A percentile compares a stretch with the other conserved stretches of the same genome.
These are phyloP conservation scores for Crossocerus cetratus DNA, from an alignment of 2,888 invertebrate genomes.

Conservation along the genomic window DNA sequence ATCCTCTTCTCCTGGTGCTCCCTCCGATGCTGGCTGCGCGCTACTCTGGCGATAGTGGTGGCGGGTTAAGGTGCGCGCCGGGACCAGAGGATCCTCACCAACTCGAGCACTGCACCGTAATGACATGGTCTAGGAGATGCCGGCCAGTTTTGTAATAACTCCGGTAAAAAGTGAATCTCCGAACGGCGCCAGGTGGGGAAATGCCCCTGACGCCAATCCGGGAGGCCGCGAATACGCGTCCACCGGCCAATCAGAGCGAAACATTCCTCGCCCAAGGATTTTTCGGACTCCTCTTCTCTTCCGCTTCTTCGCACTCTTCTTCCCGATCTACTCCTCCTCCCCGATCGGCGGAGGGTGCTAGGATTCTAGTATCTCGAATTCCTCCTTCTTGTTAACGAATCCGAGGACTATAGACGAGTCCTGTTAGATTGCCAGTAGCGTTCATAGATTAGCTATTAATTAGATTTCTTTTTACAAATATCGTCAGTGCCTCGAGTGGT, in stretches of 20 bases:
- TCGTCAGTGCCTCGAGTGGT: constrained; percentile 19
- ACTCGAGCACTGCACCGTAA: constrained; percentile 75
- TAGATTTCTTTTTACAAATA: constrained; percentile 19
- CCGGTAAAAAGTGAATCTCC: constrained; percentile 76
- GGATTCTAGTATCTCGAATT: too few species aligned
- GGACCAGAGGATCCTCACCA: constrained; percentile 69
- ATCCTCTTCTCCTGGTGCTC: constrained; percentile 15
- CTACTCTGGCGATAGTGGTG: constrained; percentile 42
- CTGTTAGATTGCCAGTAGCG: neutral
- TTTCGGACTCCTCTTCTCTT: constrained; percentile 26
- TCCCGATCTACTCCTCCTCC: neutral
- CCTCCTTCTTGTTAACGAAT: too few species aligned
- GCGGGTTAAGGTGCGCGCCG: too few species aligned
- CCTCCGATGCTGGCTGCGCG: constrained; percentile 40
- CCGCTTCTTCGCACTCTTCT: constrained; percentile 13
- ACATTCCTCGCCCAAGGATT: constrained; percentile 65
- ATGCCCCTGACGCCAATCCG: constrained; percentile 71
- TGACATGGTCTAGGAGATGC: constrained; percentile 77
- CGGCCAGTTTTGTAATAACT: constrained; percentile 76
- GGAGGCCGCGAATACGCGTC: constrained; percentile 49
- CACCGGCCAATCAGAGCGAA: constrained; percentile 70
- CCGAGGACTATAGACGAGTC: neutral
- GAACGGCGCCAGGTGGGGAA: constrained; percentile 71
- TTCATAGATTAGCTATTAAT: neutral
- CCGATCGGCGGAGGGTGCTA: too few species aligned